Base-by-base conservation (phyloP, 2,113 vertebrate species). In the Festucalex cinctus region DNA sequence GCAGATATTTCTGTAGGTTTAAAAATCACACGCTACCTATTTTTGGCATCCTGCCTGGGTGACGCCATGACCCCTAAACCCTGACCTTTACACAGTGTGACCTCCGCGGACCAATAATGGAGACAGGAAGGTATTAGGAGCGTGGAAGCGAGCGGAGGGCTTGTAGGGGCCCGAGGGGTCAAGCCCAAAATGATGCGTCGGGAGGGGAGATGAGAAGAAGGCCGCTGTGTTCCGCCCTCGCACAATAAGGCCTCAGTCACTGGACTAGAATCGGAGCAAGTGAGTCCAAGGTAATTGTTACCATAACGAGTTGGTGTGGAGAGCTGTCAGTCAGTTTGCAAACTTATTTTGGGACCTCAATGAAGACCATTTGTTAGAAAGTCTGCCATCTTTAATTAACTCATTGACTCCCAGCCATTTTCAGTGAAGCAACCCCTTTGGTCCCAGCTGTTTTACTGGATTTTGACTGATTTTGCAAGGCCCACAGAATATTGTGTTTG, bases 91-190 rank as follows among this genome's bases (percentile, higher is more conserved):
- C 79, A 75, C 78, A 78, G 83, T 59, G 1, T 81, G 82, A 90
- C 88, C 85, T 79, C 72, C 63, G 59, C 56, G 53, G 76, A 73
- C 76, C 26, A 75, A 85, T 86, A 85, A 88, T 86, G 67, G 89
- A 86, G 88, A 88, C 88, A 88, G 88, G 89, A 88, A 90, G 88
- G 85, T 89, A 89, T 89, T 88, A 88, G 66, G 73, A 73, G 70
- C 24, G 76, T 74, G 79, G 77, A 77, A 68, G 48, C 67, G 76
- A 75, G 76, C 57, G 62, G 74, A 75, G 70, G 75, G 81, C 80
- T 72, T 71, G 35, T 68, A 51, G 36, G 75, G 80, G 74, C 43
- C 57, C 73, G 68, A 54, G 73, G 72, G 89, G 88, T 90, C 88
- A 88, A 82, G 77, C 86, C 86, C 77, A 78, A 85, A 89, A 88